phyloP scores from a whole-genome alignment of 2,113 vertebrate genomes.

The Uria aalge region DNA sequence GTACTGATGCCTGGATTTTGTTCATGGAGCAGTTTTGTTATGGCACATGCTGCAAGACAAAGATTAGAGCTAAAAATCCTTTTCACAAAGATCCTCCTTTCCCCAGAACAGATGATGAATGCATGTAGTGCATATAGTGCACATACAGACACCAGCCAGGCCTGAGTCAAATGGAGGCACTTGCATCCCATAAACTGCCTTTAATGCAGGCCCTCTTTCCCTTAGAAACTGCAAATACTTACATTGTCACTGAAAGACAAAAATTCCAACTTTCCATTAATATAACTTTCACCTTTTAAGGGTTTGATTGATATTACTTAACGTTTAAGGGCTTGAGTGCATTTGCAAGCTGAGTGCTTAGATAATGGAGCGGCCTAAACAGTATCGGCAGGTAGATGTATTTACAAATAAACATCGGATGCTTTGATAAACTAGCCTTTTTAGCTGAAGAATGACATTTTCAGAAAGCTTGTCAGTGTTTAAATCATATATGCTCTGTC shows the following conservation, averaged over 20 bases:
- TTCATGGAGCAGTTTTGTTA: neutral
- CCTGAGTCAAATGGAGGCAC: neutral
- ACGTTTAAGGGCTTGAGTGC: neutral
- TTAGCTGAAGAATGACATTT: neutral
- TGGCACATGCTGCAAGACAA: neutral
- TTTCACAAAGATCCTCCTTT: neutral
- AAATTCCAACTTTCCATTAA: neutral
- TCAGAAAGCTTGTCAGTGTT: neutral
- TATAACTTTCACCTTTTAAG: neutral
- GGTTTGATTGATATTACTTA: neutral
- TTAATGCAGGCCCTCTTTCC: neutral
- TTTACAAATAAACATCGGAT: neutral
- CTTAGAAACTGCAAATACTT: neutral
- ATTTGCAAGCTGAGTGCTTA: neutral
- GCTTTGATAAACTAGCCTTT: neutral
- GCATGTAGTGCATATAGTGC: accelerated
- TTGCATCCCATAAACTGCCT: neutral
- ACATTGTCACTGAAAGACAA: neutral
- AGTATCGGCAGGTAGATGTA: neutral
- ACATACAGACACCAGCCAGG: neutral
- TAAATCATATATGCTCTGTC: neutral
- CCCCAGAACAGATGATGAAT: neutral
- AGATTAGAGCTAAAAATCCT: neutral
- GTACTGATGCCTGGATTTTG: neutral
- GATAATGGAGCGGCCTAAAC: neutral